Conservation (phyloP, 2,888 invertebrate species). For the Erannis defoliaria region DNA sequence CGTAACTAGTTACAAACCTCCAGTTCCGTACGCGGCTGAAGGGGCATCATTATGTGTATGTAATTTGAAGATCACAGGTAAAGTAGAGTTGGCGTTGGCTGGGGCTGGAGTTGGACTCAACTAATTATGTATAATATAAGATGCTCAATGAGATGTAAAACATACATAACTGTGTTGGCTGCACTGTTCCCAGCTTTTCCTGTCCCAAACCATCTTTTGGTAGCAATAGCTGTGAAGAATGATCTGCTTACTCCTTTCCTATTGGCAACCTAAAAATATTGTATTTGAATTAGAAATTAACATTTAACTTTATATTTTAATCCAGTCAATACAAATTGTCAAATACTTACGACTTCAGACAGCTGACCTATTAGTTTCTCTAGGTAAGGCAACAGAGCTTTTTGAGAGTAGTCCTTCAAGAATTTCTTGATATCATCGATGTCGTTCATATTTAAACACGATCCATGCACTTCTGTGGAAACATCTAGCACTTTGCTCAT, state of each 20-base stretch:
- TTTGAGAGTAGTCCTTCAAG: constrained; percentile 94
- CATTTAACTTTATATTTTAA: constrained; percentile 13
- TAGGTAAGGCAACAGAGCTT: constrained; percentile 95
- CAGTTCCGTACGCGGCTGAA: too few species aligned
- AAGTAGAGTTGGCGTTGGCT: too few species aligned
- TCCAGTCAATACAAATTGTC: too few species aligned
- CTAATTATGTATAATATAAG: not conserved
- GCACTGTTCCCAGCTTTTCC: constrained; percentile 93
- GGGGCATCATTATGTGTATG: too few species aligned
- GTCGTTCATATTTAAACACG: constrained; percentile 92
- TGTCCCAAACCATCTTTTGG: constrained; percentile 97
- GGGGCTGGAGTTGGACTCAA: too few species aligned
- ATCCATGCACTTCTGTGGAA: constrained; percentile 88
- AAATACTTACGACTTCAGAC: constrained; percentile 89
- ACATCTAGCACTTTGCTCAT: constrained; percentile 78
- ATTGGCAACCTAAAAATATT: constrained; percentile 88
- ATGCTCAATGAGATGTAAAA: constrained; percentile 42
- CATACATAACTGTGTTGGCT: constrained; percentile 94
- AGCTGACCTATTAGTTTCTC: constrained; percentile 94
- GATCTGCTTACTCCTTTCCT: constrained; percentile 97
- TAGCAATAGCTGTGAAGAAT: constrained; percentile 96
- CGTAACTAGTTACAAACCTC: too few species aligned
- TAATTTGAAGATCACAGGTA: too few species aligned
- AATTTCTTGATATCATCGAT: constrained; percentile 94
- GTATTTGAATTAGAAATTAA: not conserved